A percentile compares a stretch with the other conserved stretches of the same genome.
phyloP scores from a whole-genome alignment of 2,113 vertebrate species.

The Diadophis punctatus region DNA sequence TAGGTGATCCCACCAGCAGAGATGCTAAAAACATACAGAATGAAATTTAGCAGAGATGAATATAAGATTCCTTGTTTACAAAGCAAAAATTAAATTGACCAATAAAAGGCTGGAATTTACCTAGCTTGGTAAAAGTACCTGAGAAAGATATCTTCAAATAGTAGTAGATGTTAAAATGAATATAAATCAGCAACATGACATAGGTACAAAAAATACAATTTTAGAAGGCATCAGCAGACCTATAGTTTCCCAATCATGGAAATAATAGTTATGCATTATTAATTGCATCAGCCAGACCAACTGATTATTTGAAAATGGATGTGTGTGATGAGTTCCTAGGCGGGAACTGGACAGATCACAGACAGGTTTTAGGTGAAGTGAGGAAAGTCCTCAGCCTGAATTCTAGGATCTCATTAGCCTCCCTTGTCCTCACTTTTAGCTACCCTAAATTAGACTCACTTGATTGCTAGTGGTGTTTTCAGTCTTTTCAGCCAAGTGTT shows the following conservation, averaged over 20 bases:
- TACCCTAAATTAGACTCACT: not conserved
- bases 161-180: not conserved
- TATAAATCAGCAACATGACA: not conserved
- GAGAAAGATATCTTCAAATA: not conserved
- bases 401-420: not conserved
- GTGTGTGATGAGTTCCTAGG: not conserved
- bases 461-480: not conserved
- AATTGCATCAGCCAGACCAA: not conserved
- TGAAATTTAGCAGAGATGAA: not conserved
- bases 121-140: not conserved
- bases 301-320: not conserved
- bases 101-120: not conserved
- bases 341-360: not conserved
- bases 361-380: not conserved
- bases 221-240: not conserved
- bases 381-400: not conserved
- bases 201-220: not conserved
- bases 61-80: not conserved
- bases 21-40: not conserved
- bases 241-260: not conserved
- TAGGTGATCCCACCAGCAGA: not conserved
- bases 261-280: not conserved
- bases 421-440: not conserved
- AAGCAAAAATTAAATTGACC: not conserved
- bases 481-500: not conserved